These are phyloP conservation scores for Villa cingulata DNA, from an alignment of 2,888 invertebrate species.

Conservation along the genomic window DNA sequence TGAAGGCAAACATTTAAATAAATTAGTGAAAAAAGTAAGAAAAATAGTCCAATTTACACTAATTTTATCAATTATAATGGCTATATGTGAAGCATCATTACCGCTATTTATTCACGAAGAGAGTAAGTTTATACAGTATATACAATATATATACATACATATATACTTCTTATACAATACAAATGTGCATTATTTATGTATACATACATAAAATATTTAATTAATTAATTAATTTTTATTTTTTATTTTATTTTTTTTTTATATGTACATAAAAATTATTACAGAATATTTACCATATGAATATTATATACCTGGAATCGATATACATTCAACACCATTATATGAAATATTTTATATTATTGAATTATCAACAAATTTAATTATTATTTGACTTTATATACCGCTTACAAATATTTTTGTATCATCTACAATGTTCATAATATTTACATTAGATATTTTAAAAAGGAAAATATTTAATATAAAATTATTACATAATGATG, in stretches of 20 bases:
- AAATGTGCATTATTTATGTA: no score
- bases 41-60: background rate
- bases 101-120: background rate
- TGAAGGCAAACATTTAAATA: background rate
- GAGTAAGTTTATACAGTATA: background rate
- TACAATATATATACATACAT: no score
- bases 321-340: slow-evolving; percentile 13
- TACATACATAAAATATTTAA: no score
- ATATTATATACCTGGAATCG: background rate
- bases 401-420: slow-evolving; percentile 18
- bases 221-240: background rate
- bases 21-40: background rate
- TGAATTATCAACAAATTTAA: slow-evolving; percentile 11
- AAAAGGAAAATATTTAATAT: slow-evolving; percentile 14
- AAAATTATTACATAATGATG: slow-evolving; percentile 5
- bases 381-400: slow-evolving; percentile 15
- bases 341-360: slow-evolving; percentile 16
- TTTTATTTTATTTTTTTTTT: background rate
- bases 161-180: no score
- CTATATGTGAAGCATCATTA: background rate
- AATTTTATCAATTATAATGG: background rate
- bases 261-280: no score
- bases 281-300: background rate
- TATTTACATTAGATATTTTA: slow-evolving; percentile 15
- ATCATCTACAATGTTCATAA: slow-evolving; percentile 18